Evolutionary conservation across 2,888 invertebrate genomes (phyloP), one percentile per base, ranked within the genome.

Genomic region (Blera fallax): DNA sequence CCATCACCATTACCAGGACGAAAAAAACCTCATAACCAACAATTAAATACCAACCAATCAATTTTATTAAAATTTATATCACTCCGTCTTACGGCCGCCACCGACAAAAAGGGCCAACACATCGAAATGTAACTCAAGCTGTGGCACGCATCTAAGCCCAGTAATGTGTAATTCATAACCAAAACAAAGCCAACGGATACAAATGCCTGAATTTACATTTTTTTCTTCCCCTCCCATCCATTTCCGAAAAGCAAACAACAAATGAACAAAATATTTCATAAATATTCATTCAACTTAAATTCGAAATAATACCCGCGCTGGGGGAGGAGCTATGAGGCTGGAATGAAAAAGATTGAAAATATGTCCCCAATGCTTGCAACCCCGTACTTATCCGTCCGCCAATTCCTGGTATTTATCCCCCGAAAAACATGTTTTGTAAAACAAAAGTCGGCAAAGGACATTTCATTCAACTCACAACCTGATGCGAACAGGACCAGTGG

Each of bases 271-370:
- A 37, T 60, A 52, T 62, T 73, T 73, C 73, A 73, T 73, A 64
- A 73, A 73, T 73, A 64, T 73, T 73, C 73, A 64, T 73, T 73
- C 52, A 64, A 73, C 62, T 54, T 54, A 43, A 73, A 73, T 73
- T 73, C 62, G 21, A 64, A 73, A 73, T 73, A 64, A 73, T 24
- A 54, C 18, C 62, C 48, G 4, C 14, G 5, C 40, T 24, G 3
- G 7, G 32, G n/a, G 0, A 29, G 6, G 48, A 7, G 52, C 5
- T 16, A 6, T 18, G 7, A 14, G 10, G 3, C 3, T 14, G 1
- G 18, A 50, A 11, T 16, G 27, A 40, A 60, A 27, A 73, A 29
- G 40, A 54, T 32, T 56, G 27, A n/a, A 69, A 43, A 56, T 69
- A 56, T 69, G 43, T 56, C 69, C 69, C 40, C 3, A 43, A 56